Evolutionary conservation across 1,140 invertebrate genomes (phyloP).

Genomic region (Caligus rogercresseyi): DNA sequence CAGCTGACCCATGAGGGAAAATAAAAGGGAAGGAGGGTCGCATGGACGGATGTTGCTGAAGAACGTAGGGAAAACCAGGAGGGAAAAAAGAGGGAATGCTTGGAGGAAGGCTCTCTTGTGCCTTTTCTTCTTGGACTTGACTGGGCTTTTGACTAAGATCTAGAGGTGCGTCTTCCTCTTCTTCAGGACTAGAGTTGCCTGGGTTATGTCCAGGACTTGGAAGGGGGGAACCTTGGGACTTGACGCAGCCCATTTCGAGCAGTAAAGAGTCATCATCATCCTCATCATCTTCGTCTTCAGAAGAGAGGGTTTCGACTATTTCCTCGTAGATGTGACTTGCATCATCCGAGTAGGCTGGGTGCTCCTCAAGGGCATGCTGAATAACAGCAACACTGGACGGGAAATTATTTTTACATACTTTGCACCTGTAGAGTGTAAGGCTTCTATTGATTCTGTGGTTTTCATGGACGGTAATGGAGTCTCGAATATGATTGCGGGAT

Average conservation of each 20-base stretch:
- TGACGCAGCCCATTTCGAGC: no score
- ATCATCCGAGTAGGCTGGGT: constrained; percentile 15
- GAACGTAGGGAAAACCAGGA: not conserved
- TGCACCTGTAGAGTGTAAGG: constrained; percentile 8
- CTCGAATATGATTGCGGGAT: constrained; percentile 63
- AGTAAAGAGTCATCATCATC: constrained; percentile 21
- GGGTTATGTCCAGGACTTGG: no score
- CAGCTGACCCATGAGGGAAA: not conserved
- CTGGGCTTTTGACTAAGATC: constrained; percentile 6
- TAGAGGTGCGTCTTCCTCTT: constrained; percentile 21
- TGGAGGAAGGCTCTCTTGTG: no score
- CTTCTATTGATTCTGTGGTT: constrained; percentile 25
- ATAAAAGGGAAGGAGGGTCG: constrained; percentile 2
- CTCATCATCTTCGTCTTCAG: constrained; percentile 37
- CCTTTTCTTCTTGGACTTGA: no score
- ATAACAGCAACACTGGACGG: constrained; percentile 14
- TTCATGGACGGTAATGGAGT: constrained; percentile 63
- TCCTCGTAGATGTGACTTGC: constrained; percentile 13
- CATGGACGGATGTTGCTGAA: constrained; percentile 1
- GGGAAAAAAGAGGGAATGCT: not conserved
- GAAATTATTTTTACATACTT: constrained; percentile 16
- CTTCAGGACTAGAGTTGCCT: constrained; percentile 23
- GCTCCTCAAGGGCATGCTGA: constrained; percentile 6
- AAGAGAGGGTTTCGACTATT: constrained; percentile 29
- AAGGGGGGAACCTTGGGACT: no score